Percentiles rank a stretch among this genome's conserved stretches.
Evolutionary conservation across 2,113 vertebrate genomes (phyloP).

Genomic region (Empidonax alnorum): DNA sequence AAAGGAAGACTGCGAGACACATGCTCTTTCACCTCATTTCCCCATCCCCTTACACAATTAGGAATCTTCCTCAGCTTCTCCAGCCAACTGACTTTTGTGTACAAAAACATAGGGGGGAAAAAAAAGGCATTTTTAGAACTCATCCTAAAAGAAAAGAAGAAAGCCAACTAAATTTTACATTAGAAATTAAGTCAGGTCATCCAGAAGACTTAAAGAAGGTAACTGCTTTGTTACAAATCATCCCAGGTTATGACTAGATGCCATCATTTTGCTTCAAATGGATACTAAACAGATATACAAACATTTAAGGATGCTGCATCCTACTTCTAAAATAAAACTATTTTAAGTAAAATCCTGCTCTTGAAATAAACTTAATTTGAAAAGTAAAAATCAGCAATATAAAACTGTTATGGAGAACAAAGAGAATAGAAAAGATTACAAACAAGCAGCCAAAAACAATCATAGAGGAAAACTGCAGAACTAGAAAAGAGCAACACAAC

Average conservation of each 20-base stretch:
- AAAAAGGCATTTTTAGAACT: conserved; percentile 35
- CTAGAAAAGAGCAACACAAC: neutral
- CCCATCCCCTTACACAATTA: conserved; percentile 81
- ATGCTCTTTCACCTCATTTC: conserved; percentile 78
- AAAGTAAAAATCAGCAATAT: neutral
- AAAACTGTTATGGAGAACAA: neutral
- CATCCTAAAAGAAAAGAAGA: neutral
- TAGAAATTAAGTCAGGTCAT: neutral
- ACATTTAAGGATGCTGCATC: neutral
- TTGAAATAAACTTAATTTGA: neutral
- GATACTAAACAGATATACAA: neutral
- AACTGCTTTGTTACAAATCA: neutral
- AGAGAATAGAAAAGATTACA: neutral
- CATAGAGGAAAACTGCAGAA: neutral
- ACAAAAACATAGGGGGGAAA: conserved; percentile 29
- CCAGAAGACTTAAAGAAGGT: neutral
- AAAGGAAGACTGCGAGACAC: conserved; percentile 74
- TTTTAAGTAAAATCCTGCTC: neutral
- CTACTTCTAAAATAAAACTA: neutral
- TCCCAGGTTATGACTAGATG: neutral
- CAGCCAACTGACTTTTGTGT: conserved; percentile 80
- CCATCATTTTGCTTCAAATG: neutral
- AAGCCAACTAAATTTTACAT: neutral
- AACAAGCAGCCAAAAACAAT: neutral
- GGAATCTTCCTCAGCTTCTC: conserved; percentile 86